A percentile compares a stretch with the other conserved stretches of the same genome.
Conservation (phyloP, 2,113 vertebrate species). For the Gobio gobio region DNA sequence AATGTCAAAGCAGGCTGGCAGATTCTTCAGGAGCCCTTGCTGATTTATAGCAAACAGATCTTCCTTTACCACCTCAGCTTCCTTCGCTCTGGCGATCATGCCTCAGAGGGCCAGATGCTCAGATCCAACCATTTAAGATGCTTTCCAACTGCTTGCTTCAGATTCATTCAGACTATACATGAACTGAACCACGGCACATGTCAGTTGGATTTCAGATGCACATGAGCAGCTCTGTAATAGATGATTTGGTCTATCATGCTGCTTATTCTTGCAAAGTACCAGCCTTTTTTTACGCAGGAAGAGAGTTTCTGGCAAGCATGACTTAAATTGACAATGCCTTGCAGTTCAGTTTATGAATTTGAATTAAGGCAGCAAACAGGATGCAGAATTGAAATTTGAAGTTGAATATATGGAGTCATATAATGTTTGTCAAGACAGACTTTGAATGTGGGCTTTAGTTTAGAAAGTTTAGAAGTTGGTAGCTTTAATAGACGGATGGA, state of each 20-base stretch:
- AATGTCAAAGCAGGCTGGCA: constrained; percentile 3
- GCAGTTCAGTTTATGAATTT: neutral
- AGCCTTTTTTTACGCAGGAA: neutral
- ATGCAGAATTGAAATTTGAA: no score
- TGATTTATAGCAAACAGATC: constrained; percentile 1
- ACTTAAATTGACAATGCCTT: neutral
- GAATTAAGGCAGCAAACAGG: neutral
- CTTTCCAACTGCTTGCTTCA: neutral
- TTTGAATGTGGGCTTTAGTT: no score
- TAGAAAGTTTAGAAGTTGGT: no score
- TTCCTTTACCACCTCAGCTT: neutral
- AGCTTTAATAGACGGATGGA: neutral
- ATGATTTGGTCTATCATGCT: neutral
- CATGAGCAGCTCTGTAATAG: neutral
- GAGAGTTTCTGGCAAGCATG: no score
- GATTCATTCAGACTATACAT: neutral
- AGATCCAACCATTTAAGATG: neutral
- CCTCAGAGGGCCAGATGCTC: constrained; percentile 20
- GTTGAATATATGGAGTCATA: neutral
- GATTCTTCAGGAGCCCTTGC: neutral
- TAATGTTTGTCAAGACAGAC: no score
- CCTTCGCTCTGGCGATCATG: neutral
- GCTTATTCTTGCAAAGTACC: neutral
- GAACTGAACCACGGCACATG: neutral
- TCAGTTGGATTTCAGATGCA: neutral